These are phyloP conservation scores for Tolypeutes matacus DNA, from an alignment of 2,797 vertebrate species.

Conservation along the genomic window DNA sequence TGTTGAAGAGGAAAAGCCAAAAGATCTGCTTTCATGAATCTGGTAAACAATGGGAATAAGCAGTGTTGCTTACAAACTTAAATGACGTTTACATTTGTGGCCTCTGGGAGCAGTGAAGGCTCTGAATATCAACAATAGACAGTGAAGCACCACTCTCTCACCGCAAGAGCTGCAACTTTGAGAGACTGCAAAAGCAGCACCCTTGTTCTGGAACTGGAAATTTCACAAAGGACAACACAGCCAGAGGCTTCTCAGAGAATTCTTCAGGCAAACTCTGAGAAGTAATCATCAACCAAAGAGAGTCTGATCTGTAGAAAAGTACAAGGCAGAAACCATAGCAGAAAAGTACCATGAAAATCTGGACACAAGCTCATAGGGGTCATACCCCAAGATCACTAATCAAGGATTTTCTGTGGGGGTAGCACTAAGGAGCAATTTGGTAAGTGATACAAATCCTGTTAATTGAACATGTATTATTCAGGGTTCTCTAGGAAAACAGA, in stretches of 20 bases:
- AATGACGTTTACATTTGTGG: background rate
- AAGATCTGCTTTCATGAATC: background rate
- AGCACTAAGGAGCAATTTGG: background rate
- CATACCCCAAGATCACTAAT: background rate
- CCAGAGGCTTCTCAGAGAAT: background rate
- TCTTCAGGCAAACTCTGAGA: background rate
- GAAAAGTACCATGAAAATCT: background rate
- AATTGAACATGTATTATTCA: background rate
- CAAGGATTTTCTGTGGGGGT: background rate
- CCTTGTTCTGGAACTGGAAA: background rate
- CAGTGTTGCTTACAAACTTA: background rate
- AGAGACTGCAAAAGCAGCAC: background rate
- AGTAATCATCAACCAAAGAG: background rate
- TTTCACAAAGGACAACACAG: background rate
- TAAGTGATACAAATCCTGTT: background rate
- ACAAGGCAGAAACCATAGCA: background rate
- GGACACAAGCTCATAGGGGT: rapidly evolving
- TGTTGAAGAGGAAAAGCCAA: background rate
- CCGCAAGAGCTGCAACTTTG: background rate
- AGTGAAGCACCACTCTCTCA: background rate
- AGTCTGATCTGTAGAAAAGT: background rate
- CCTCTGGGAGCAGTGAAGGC: background rate
- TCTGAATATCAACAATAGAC: background rate
- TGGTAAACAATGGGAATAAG: background rate
- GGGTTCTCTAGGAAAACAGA: too few species aligned